Evolutionary conservation across 2,797 vertebrate species (phyloP), one percentile per base, ranked within the genome.

Genomic region (Spheniscus humboldti): DNA sequence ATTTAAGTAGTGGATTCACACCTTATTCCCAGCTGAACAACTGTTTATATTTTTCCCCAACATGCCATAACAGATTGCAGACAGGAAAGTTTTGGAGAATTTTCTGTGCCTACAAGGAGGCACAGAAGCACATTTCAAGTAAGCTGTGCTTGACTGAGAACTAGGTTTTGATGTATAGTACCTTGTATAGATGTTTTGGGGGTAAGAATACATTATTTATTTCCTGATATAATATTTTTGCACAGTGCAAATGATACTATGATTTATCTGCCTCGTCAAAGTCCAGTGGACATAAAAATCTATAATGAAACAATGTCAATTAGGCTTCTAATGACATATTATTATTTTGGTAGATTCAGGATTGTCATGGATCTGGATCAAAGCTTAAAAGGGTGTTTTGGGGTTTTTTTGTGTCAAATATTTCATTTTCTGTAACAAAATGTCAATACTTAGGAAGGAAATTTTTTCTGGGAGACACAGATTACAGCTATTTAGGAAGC

Each of bases 21-120:
- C 43, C 89, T 85, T 96, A 94, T 72, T 93, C 64, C 94, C 59
- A 88, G 86, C 63, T 97, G 92, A 97, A 83, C 62, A 91, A 71
- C 31, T 39, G 35, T 86, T 88, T 78, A 48, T 63, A 35, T 86
- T 92, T 95, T 92, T 60, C 52, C 37, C 9, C 41, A 82, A n/a
- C 10, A 78, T 96, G 48, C 85, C 43, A 28, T 92, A 96, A 92
- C 17, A 23, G 25, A 62, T 53, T 94, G 72, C 18, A 88, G 56
- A 22, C 53, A 52, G 60, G 62, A 96, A 45, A 22, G 55, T 66
- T 27, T 81, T 28, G 31, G 45, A 72, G 79, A 93, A 95, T 6
- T 52, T 72, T 88, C 52, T 59, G 37, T 95, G 53, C 68, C 55
- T 35, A 7, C 24, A 35, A 90, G 28, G 35, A 87, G 55, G 20